Percentiles rank a stretch among this genome's conserved stretches.
These are phyloP conservation scores for Heliornis fulica DNA, from an alignment of 2,113 vertebrate genomes.

Conservation along the genomic window DNA sequence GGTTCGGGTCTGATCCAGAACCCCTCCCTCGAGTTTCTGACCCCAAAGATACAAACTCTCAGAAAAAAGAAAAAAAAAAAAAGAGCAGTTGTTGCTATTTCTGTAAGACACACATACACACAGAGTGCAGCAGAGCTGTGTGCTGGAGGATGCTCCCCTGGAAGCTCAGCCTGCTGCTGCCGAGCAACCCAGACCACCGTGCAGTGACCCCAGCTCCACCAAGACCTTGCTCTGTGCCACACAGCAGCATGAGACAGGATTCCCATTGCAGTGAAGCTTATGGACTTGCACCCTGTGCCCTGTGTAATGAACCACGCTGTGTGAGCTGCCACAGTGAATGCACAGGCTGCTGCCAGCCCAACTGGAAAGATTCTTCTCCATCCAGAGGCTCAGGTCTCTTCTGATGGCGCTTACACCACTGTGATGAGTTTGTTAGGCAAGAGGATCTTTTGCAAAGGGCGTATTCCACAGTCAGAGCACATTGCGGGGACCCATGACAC, in stretches of 20 bases:
- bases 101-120: accelerated
- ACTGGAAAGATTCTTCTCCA: neutral
- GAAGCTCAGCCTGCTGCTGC: neutral
- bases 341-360: neutral
- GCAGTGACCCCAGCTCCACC: accelerated
- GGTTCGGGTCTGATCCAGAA: neutral
- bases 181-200: too few species aligned
- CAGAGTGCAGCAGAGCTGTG: neutral
- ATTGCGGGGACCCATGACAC: neutral
- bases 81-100: neutral
- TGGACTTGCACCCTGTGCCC: neutral
- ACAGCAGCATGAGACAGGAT: accelerated
- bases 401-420: neutral
- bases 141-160: neutral
- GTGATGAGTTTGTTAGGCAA: neutral
- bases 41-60: neutral
- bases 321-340: accelerated
- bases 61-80: neutral
- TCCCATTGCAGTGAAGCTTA: accelerated
- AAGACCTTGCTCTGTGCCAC: accelerated
- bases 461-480: neutral
- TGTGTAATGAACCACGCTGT: accelerated
- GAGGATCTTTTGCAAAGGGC: neutral
- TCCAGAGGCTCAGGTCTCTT: neutral
- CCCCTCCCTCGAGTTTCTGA: neutral